Evolutionary conservation across 35 echinoderm and acorn worm species (phyloP).

Genomic region (Heliocidaris erythrogramma): DNA sequence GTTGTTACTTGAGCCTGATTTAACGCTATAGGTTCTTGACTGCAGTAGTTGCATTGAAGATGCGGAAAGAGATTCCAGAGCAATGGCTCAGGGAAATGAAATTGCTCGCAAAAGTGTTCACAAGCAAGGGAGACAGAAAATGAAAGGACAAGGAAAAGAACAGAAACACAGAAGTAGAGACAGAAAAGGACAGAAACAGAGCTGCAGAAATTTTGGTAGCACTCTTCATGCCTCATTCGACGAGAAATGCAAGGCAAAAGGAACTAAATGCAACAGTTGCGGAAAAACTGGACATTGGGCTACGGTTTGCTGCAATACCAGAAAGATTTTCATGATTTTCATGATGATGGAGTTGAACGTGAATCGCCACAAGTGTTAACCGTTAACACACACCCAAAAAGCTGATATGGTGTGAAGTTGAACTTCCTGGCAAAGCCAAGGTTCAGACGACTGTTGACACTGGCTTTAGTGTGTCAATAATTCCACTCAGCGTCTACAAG

Average conservation of each 20-base stretch:
- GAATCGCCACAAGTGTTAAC: too few species aligned
- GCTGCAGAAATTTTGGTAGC: constrained; percentile 41
- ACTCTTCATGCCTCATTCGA: constrained; percentile 50
- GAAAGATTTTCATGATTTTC: too few species aligned
- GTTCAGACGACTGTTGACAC: constrained; percentile 57
- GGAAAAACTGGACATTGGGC: constrained; percentile 64
- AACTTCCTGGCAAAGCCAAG: not conserved
- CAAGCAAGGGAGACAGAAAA: too few species aligned
- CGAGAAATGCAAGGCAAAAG: constrained; percentile 39
- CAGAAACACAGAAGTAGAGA: too few species aligned
- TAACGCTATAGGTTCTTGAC: constrained; percentile 27
- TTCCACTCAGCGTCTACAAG: constrained; percentile 38
- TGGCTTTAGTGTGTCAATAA: constrained; percentile 52
- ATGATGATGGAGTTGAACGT: too few species aligned
- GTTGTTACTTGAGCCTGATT: constrained; percentile 36
- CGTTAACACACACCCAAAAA: not conserved
- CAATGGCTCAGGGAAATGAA: not conserved
- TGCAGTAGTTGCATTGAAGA: constrained; percentile 26
- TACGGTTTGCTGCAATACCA: too few species aligned
- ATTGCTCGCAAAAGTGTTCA: too few species aligned
- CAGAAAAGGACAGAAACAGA: not conserved
- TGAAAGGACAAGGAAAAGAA: too few species aligned
- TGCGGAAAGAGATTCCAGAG: constrained; percentile 9
- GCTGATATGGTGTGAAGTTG: constrained; percentile 49
- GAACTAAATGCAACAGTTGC: too few species aligned